phyloP scores from a whole-genome alignment of 2,888 invertebrate genomes.

The Lasioglossum marginatum region DNA sequence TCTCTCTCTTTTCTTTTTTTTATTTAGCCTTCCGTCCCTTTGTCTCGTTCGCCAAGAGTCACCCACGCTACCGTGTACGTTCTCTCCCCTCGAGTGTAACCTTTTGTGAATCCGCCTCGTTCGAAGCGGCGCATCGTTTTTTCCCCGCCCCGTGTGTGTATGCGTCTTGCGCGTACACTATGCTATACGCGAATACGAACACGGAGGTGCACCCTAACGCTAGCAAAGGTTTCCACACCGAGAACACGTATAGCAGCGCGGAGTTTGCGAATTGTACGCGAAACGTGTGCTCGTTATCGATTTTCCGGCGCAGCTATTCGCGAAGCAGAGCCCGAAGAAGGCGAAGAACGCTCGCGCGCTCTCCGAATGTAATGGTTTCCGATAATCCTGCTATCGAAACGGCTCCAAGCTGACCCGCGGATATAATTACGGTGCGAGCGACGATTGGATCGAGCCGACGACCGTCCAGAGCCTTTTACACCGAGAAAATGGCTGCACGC shows the following conservation, averaged over 20 bases:
- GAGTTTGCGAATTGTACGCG: slow-evolving; percentile 8
- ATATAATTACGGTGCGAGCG: slow-evolving; percentile 8
- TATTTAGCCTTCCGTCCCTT: slow-evolving; percentile 10
- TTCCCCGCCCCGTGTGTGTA: not conserved
- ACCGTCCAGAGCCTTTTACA: not conserved
- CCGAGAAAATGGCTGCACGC: slow-evolving; percentile 1
- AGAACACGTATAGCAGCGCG: not conserved
- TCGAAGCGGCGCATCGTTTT: not conserved
- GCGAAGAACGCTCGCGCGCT: slow-evolving; percentile 3
- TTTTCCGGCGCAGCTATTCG: slow-evolving; percentile 4
- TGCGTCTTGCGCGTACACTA: not conserved
- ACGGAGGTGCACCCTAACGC: not conserved
- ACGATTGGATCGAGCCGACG: slow-evolving; percentile 7
- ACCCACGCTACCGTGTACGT: slow-evolving; percentile 28
- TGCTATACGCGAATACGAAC: not conserved
- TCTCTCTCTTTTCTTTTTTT: not conserved
- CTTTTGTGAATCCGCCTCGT: slow-evolving; percentile 7
- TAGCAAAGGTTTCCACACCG: not conserved
- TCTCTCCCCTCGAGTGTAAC: slow-evolving; percentile 3
- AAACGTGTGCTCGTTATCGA: slow-evolving; percentile 7
- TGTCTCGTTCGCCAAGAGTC: not conserved
- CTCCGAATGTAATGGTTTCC: slow-evolving; percentile 12
- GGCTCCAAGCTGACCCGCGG: slow-evolving; percentile 5
- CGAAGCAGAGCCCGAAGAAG: slow-evolving; percentile 1
- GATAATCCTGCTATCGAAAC: slow-evolving; percentile 7